A percentile compares a stretch with the other conserved stretches of the same genome.
phyloP scores from a whole-genome alignment of 2,113 vertebrate genomes.

The Cariama cristata region DNA sequence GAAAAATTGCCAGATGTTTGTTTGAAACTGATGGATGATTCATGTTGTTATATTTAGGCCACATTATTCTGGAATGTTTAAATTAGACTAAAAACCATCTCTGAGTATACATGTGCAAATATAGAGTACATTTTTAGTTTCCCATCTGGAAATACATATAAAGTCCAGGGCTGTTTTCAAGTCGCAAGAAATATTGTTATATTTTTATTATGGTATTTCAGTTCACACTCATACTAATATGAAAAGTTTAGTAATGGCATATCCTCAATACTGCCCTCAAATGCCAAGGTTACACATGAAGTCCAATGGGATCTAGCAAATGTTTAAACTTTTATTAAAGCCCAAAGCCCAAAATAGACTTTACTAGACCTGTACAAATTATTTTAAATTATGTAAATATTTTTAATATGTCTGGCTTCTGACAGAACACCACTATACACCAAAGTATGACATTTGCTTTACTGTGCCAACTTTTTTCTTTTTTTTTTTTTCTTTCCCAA shows the following conservation, averaged over 20 bases:
- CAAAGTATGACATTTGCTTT: constrained; percentile 60
- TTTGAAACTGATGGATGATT: constrained; percentile 51
- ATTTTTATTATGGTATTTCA: constrained; percentile 67
- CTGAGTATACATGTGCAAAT: constrained; percentile 33
- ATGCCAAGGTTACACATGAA: constrained; percentile 67
- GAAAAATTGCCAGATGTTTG: constrained; percentile 40
- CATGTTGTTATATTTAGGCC: constrained; percentile 41
- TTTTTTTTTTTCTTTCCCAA: constrained; percentile 60
- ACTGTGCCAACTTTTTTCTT: constrained; percentile 44
- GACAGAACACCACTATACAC: constrained; percentile 72
- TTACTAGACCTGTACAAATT: constrained; percentile 77
- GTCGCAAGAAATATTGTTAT: constrained; percentile 56
- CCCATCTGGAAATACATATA: constrained; percentile 51
- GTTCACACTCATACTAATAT: constrained; percentile 56
- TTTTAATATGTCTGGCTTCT: constrained; percentile 77
- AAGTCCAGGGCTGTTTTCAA: constrained; percentile 34
- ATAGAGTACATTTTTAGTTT: constrained; percentile 46
- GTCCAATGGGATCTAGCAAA: constrained; percentile 59
- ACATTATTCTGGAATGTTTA: constrained; percentile 56
- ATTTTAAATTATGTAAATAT: constrained; percentile 82
- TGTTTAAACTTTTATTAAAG: constrained; percentile 72
- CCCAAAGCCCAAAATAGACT: constrained; percentile 73
- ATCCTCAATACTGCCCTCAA: constrained; percentile 58
- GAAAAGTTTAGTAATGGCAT: constrained; percentile 67
- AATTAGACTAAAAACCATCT: constrained; percentile 37